Evolutionary conservation across 2,113 vertebrate genomes (phyloP).

Genomic region (Psittacara wagleri): DNA sequence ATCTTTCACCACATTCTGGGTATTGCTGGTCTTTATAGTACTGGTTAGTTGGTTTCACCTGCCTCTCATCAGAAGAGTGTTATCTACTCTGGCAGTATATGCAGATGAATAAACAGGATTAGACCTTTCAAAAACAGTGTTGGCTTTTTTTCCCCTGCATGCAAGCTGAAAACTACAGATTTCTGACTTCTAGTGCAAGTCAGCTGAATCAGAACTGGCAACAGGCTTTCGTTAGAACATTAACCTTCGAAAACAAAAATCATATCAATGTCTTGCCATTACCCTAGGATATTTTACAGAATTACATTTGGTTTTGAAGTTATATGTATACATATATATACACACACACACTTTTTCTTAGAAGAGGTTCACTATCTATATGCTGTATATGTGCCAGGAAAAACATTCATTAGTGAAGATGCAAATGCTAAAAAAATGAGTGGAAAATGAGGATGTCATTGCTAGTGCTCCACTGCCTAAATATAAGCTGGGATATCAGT

Average conservation of each 20-base stretch:
- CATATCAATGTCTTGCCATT: neutral
- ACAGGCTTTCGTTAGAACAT: neutral
- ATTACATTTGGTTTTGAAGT: neutral
- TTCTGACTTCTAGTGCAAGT: neutral
- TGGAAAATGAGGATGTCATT: neutral
- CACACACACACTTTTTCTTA: neutral
- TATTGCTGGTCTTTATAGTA: neutral
- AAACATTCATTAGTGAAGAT: neutral
- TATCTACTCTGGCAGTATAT: neutral
- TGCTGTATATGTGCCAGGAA: neutral
- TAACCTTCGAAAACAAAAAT: neutral
- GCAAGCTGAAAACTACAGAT: neutral
- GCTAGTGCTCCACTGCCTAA: neutral
- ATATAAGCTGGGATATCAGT: neutral
- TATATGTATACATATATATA: accelerated
- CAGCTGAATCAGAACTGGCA: neutral
- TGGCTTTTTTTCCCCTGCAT: neutral
- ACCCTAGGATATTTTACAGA: neutral
- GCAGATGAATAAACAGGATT: neutral
- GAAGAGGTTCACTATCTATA: neutral
- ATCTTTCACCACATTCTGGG: neutral
- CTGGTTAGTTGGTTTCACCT: neutral
- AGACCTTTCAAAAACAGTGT: neutral
- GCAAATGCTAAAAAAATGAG: neutral
- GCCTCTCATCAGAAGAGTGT: neutral